phyloP scores from a whole-genome alignment of 2,113 vertebrate species.

The Gymnocephalus cernua region DNA sequence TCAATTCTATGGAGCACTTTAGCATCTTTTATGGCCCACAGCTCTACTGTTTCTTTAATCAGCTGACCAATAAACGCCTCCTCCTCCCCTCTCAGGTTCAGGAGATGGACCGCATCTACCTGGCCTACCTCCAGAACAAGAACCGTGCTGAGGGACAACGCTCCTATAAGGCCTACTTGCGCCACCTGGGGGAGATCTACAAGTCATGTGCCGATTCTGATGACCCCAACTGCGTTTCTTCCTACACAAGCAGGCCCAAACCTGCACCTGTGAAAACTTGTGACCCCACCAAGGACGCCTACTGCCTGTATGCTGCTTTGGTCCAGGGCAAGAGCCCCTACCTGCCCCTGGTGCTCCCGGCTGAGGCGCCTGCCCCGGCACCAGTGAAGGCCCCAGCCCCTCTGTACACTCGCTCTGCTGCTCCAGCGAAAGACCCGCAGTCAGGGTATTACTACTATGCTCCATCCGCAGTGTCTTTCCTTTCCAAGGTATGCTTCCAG shows the following conservation, averaged over 20 bases:
- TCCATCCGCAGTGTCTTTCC: conserved; percentile 72
- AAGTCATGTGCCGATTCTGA: conserved; percentile 84
- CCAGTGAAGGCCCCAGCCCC: conserved; percentile 76
- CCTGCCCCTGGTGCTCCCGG: conserved; percentile 71
- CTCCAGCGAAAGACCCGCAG: conserved; percentile 65
- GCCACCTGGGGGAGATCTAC: conserved; percentile 84
- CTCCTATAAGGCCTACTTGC: conserved; percentile 84
- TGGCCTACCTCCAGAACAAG: conserved; percentile 86
- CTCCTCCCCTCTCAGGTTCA: conserved; percentile 72
- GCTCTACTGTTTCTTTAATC: no score
- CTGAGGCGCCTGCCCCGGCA: conserved; percentile 59
- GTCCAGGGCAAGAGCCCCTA: conserved; percentile 78
- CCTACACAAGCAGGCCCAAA: conserved; percentile 75
- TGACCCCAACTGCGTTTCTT: conserved; percentile 81
- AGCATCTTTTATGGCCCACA: background rate
- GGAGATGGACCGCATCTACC: conserved; percentile 85
- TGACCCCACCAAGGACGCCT: conserved; percentile 83
- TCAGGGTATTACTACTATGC: conserved; percentile 79
- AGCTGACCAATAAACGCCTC: background rate
- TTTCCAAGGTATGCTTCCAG: conserved; percentile 69
- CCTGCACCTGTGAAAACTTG: conserved; percentile 82
- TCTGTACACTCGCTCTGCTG: conserved; percentile 68
- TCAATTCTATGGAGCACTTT: background rate
- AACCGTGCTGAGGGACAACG: conserved; percentile 83
- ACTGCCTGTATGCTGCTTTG: conserved; percentile 79